Evolutionary conservation across 2,888 invertebrate species (phyloP), one percentile per base, ranked within the genome.

Genomic region (Iphiclides podalirius): DNA sequence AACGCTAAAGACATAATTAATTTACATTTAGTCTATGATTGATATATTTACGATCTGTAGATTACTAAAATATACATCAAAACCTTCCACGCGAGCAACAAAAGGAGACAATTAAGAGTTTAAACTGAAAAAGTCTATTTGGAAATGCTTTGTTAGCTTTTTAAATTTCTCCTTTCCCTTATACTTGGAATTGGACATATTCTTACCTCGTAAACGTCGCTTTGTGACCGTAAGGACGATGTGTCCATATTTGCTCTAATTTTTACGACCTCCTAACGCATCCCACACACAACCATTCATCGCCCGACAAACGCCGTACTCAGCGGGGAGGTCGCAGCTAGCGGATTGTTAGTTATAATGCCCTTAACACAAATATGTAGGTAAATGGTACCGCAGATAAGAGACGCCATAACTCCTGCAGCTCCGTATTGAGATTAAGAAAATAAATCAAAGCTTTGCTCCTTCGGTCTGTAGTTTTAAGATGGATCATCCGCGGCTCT

Each of bases 401-500:
- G 31, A 31, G 17, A 31, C 37, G 17, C n/a, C n/a, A n/a, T 46
- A 46, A 38, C 39, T 38, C 34, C 35, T 33, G 15, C 36, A 38
- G 43, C 40, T 40, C 43, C 40, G 34, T 31, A 20, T 39, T 36
- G 36, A 45, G 39, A 40, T 40, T 31, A 45, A 45, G 17, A 36
- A 31, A 50, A 50, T 40, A 50, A 40, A 45, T 45, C 40, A 45
- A 20, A 15, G 31, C 34, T 16, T 34, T 26, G 31, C 15, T 15
- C 23, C 16, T 12, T 28, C 33, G 16, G 15, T 17, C 2, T 39
- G 26, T 36, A 40, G 40, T 50, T 31, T 36, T 40, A 40, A 50
- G 37, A 50, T 35, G 44, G 38, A 50, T 50, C 40, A 45, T 41
- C 36, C 45, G 14, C 17, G 9, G 45, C 45, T 13, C 12, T 15